phyloP scores from a whole-genome alignment of 2,113 vertebrate species.

The Cyprinodon brontotheroides region DNA sequence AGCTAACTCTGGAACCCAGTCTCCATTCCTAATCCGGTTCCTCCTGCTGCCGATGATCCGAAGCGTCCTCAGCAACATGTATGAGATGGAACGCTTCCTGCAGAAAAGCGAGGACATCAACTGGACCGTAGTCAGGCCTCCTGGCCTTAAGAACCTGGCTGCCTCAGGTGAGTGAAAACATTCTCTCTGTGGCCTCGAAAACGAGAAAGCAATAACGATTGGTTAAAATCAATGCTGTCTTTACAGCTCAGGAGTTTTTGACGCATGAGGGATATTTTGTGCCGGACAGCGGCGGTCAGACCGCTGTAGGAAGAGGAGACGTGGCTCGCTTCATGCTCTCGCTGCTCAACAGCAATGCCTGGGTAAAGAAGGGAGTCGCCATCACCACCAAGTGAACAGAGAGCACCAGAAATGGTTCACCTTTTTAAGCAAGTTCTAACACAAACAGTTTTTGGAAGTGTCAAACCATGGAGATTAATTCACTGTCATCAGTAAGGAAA shows the following conservation, averaged over 20 bases:
- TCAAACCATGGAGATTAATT: not conserved
- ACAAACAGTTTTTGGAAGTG: not conserved
- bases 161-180: conserved; percentile 71
- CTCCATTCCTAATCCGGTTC: conserved; percentile 75
- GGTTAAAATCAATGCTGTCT: not conserved
- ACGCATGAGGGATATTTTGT: conserved; percentile 79
- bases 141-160: conserved; percentile 78
- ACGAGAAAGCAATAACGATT: not conserved
- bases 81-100: conserved; percentile 81
- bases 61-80: conserved; percentile 81
- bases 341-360: conserved; percentile 72
- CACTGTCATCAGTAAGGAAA: too few relatives aligned
- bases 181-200: not conserved
- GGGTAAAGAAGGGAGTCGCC: conserved; percentile 77
- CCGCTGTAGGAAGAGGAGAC: conserved; percentile 67
- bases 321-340: conserved; percentile 79
- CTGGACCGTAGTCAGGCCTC: conserved; percentile 82
- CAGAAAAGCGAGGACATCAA: conserved; percentile 72
- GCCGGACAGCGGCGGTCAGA: conserved; percentile 55
- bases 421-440: not conserved
- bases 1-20: conserved; percentile 75
- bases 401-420: not conserved
- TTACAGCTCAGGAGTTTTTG: conserved; percentile 76
- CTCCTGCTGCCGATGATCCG: conserved; percentile 82
- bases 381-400: conserved; percentile 70